Conservation (phyloP, 2,797 vertebrate species). For the Staurois parvus region DNA sequence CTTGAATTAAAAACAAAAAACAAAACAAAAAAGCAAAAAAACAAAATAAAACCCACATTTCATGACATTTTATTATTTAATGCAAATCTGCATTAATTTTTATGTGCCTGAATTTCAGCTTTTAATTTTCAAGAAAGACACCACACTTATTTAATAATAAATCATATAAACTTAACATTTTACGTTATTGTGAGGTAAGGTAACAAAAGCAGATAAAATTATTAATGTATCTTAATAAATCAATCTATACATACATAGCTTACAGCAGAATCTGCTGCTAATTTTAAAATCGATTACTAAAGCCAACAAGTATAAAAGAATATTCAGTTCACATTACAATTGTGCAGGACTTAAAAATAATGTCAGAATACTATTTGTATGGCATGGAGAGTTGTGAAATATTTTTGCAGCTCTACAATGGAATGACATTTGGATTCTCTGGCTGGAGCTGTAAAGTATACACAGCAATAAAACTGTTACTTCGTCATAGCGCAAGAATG, state of each 20-base stretch:
- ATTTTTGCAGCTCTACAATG: neutral
- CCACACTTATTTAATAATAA: neutral
- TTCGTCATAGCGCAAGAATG: neutral
- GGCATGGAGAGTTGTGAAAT: neutral
- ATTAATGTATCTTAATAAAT: neutral
- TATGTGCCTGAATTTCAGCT: too few relatives aligned
- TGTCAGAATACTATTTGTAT: neutral
- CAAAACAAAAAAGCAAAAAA: too few relatives aligned
- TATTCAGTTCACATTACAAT: neutral
- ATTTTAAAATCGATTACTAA: neutral
- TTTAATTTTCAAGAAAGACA: too few relatives aligned
- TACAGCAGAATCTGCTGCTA: neutral
- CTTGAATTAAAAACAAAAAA: too few relatives aligned
- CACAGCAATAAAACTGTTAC: neutral
- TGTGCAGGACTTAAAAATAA: neutral
- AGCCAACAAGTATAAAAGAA: neutral
- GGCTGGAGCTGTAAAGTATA: neutral
- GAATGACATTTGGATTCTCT: neutral
- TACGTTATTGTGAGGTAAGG: neutral
- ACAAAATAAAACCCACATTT: too few relatives aligned
- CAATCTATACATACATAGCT: neutral
- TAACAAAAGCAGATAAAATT: neutral
- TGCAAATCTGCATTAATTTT: too few relatives aligned
- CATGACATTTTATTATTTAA: too few relatives aligned
- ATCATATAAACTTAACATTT: neutral